phyloP scores from a whole-genome alignment of 1,140 invertebrate species.

The Notospermus geniculatus region DNA sequence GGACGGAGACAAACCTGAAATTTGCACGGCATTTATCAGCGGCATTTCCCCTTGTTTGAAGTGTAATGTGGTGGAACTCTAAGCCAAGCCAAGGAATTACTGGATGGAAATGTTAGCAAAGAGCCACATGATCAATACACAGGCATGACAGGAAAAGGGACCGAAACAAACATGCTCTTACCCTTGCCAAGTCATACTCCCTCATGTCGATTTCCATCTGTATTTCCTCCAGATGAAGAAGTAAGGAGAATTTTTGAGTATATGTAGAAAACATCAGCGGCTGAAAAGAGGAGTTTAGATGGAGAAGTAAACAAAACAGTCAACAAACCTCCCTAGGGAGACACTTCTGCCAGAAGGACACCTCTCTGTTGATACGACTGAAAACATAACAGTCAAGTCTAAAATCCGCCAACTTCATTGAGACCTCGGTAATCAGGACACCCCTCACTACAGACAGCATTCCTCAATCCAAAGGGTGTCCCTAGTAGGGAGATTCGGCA shows the following conservation, averaged over 20 bases:
- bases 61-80: neutral
- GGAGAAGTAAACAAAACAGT: neutral
- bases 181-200: conserved; percentile 64
- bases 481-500: too few species aligned
- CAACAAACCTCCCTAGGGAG: neutral
- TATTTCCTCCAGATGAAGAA: conserved; percentile 78
- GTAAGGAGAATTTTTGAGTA: conserved; percentile 62
- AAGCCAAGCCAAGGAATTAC: neutral
- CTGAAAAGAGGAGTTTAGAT: conserved; percentile 25
- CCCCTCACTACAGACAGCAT: too few species aligned
- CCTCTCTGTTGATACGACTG: neutral
- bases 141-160: too few species aligned
- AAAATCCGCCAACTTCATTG: neutral
- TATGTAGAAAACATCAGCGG: conserved; percentile 45
- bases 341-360: too few species aligned
- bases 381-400: too few species aligned
- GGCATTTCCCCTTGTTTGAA: too few species aligned
- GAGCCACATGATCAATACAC: too few species aligned
- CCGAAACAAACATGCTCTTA: conserved; percentile 27
- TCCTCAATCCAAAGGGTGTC: too few species aligned
- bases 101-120: neutral
- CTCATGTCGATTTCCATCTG: conserved; percentile 65
- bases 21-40: neutral
- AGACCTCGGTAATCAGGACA: too few species aligned
- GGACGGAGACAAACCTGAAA: conserved; percentile 24